Base-by-base conservation (phyloP, 2,888 invertebrate species). In the Phymatocera aterrima region DNA sequence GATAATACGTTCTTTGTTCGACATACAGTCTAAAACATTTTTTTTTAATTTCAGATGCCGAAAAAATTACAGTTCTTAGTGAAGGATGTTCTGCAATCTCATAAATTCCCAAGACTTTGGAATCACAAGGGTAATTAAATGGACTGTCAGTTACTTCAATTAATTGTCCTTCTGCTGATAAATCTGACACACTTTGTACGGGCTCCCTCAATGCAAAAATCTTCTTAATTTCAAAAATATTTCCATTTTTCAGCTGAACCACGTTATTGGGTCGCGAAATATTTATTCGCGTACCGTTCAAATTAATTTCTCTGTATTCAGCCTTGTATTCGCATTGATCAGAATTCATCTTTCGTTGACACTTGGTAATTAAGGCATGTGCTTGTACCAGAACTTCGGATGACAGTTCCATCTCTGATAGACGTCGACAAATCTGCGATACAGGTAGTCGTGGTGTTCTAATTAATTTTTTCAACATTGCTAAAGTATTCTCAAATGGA, bases 401-500 rank as follows among this genome's bases (percentile, higher is more conserved):
- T 18, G 8, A 24, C 10, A 21, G 21, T 10, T 54, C 24, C 18
- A 61, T 4, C n/a, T 75, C 75, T 28, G 57, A 64, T 24, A 79
- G 54, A 37, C 68, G 21, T 15, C 48, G 51, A 2, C 51, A 34
- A 15, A 77, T 24, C 65, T 79, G 68, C 2, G 75, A 12, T 51
- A 79, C 28, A 31, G 77, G 79, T 34, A 77, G 75, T 75, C 24
- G 21, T 15, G 54, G 74, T 3, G 80, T 60, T 15, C 75, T 75
- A 12, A 82, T 40, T 4, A 80, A 48, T 12, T 78, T 65, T 48
- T 81, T 79, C n/a, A 79, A 64, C 15, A 34, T 2, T 0, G 81
- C 81, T n/a, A 80, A 43, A 21, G 46, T 78, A 51, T 80, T 82
- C 72, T 82, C 81, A 18, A 74, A 77, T 1, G 77, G 75, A 78